phyloP scores from a whole-genome alignment of 2,797 vertebrate genomes.

The Bradypodion pumilum region DNA sequence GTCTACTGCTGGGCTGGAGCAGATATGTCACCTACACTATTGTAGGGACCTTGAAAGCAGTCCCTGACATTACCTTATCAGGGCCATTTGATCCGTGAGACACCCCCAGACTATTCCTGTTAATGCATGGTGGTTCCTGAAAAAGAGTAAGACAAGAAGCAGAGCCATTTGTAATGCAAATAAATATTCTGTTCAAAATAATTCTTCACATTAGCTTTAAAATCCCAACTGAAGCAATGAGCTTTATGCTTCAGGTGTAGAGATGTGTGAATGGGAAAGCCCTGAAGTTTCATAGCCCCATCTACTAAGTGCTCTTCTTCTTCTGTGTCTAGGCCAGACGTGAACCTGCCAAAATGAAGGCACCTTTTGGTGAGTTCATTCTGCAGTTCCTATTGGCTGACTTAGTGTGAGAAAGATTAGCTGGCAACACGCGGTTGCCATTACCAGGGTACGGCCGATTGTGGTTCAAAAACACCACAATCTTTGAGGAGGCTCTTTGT shows the following conservation, averaged over 20 bases:
- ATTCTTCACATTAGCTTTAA: background rate
- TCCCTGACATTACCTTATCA: background rate
- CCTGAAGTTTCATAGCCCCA: background rate
- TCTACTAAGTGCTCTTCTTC: background rate
- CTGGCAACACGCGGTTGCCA: too few species aligned
- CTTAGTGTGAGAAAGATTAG: too few species aligned
- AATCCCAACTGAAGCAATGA: background rate
- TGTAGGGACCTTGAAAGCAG: background rate
- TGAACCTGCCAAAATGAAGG: too few species aligned
- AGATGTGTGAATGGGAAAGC: background rate
- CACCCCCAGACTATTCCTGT: background rate
- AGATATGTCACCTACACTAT: background rate
- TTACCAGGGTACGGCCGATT: too few species aligned
- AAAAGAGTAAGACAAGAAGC: background rate
- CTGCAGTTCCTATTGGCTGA: too few species aligned
- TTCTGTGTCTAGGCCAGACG: too few species aligned
- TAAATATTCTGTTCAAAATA: background rate
- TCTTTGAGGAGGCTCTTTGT: too few species aligned
- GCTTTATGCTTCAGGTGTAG: background rate
- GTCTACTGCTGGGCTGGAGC: background rate
- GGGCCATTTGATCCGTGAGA: background rate
- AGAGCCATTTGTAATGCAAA: background rate
- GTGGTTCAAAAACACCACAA: too few species aligned
- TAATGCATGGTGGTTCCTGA: background rate
- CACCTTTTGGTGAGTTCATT: too few species aligned